Evolutionary conservation across 2,888 invertebrate genomes (phyloP).

Genomic region (Erebia ligea): DNA sequence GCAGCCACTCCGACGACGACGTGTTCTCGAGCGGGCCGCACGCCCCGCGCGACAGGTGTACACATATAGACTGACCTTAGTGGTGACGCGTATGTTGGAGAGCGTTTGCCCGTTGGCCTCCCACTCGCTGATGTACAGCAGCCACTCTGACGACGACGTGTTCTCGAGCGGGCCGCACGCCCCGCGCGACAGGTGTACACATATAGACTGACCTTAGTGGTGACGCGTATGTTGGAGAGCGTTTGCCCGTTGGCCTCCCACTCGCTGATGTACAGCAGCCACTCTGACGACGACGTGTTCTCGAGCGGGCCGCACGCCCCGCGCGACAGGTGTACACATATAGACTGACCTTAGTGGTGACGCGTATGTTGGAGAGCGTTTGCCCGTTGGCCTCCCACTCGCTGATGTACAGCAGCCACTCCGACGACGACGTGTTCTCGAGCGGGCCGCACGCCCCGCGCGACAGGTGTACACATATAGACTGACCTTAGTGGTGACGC

Average conservation of each 20-base stretch:
- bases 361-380: slow-evolving; percentile 93
- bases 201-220: slow-evolving; percentile 87
- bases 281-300: slow-evolving; percentile 94
- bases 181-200: slow-evolving; percentile 59
- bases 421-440: slow-evolving; percentile 93
- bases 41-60: slow-evolving; percentile 60
- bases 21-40: slow-evolving; percentile 94
- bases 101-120: slow-evolving; percentile 88
- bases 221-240: slow-evolving; percentile 94
- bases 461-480: neutral
- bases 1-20: slow-evolving; percentile 95
- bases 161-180: too few relatives aligned
- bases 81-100: slow-evolving; percentile 95
- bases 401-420: slow-evolving; percentile 96
- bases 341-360: slow-evolving; percentile 90
- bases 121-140: slow-evolving; percentile 97
- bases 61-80: slow-evolving; percentile 85
- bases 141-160: slow-evolving; percentile 94
- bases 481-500: slow-evolving; percentile 93
- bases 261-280: slow-evolving; percentile 96
- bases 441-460: too few relatives aligned
- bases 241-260: slow-evolving; percentile 91
- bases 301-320: too few relatives aligned
- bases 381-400: slow-evolving; percentile 93
- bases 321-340: neutral